Evolutionary conservation across 1,140 invertebrate genomes (phyloP).

Genomic region (Mizuhopecten yessoensis): DNA sequence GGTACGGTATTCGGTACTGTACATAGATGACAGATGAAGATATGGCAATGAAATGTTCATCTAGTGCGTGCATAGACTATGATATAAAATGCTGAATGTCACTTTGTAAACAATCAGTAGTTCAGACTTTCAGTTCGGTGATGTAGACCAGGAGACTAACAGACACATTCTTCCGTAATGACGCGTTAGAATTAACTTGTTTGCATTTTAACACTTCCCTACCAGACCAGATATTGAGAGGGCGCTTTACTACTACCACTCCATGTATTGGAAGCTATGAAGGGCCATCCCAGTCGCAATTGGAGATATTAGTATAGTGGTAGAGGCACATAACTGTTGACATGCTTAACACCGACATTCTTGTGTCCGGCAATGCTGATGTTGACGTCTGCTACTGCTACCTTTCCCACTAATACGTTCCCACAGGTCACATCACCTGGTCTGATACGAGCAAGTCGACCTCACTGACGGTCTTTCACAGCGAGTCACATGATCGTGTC

Average conservation of each 20-base stretch:
- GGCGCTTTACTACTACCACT: neutral
- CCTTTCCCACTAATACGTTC: neutral
- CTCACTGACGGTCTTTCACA: neutral
- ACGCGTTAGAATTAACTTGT: neutral
- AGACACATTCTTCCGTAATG: too few relatives aligned
- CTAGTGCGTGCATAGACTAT: constrained; percentile 10
- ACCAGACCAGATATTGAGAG: neutral
- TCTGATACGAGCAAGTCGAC: neutral
- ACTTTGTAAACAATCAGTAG: neutral
- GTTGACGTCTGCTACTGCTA: neutral
- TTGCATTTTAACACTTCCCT: neutral
- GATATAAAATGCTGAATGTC: constrained; percentile 1
- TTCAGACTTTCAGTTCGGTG: neutral
- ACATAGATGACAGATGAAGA: too few relatives aligned
- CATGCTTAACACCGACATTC: too few relatives aligned
- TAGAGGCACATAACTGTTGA: neutral
- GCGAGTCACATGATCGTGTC: neutral
- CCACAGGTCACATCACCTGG: neutral
- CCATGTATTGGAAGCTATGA: neutral
- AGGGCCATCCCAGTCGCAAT: neutral
- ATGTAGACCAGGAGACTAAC: neutral
- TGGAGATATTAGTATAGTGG: neutral
- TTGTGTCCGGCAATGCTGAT: neutral
- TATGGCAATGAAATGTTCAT: neutral
- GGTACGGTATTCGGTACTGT: neutral